phyloP scores from a whole-genome alignment of 1,140 invertebrate genomes.

The Drosophila repleta region DNA sequence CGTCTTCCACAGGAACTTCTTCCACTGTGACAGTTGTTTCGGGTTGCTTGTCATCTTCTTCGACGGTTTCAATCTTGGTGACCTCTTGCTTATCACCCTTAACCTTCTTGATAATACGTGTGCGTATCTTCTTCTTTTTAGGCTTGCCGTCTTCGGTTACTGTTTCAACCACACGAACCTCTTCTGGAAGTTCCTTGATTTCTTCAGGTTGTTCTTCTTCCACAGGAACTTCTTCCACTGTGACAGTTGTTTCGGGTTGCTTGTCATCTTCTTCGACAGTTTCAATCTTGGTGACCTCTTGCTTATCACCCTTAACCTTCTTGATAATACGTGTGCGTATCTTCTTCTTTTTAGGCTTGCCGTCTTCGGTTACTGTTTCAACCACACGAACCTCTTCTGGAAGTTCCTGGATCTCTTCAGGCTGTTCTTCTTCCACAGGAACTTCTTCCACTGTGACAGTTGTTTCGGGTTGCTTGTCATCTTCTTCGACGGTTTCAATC shows the following conservation, averaged over 20 bases:
- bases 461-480: slow-evolving; percentile 54
- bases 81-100: no score
- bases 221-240: slow-evolving; percentile 57
- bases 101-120: no score
- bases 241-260: slow-evolving; percentile 77
- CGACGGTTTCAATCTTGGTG: no score
- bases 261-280: slow-evolving; percentile 84
- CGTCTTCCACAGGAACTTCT: no score
- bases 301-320: slow-evolving; percentile 78
- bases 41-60: no score
- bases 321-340: slow-evolving; percentile 78
- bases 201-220: no score
- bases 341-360: slow-evolving; percentile 54
- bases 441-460: slow-evolving; percentile 51
- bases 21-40: no score
- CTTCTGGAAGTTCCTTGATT: no score
- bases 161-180: no score
- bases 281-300: slow-evolving; percentile 84
- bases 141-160: no score
- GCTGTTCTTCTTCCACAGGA: slow-evolving; percentile 34
- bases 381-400: slow-evolving; percentile 57
- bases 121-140: no score
- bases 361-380: slow-evolving; percentile 49
- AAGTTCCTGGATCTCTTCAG: slow-evolving; percentile 49
- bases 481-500: slow-evolving; percentile 76